A percentile compares a stretch with the other conserved stretches of the same genome.
These are phyloP conservation scores for Molanna angustata DNA, from an alignment of 2,888 invertebrate genomes.

Conservation along the genomic window DNA sequence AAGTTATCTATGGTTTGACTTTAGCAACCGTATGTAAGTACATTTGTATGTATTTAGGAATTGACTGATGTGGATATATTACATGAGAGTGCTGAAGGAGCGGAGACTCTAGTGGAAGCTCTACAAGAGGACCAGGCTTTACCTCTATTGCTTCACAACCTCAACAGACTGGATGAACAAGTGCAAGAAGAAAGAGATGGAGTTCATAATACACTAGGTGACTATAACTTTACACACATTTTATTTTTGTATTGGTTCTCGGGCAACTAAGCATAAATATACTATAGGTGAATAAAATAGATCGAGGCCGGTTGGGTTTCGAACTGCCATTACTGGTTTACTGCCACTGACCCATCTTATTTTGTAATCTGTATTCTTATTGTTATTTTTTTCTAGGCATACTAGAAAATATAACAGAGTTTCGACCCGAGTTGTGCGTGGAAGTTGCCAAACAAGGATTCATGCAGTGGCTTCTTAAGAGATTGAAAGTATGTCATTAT, in stretches of 20 bases:
- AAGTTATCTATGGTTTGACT: too few species aligned
- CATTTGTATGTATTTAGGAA: conserved; percentile 69
- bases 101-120: conserved; percentile 82
- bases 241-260: not conserved
- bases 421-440: conserved; percentile 76
- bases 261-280: not conserved
- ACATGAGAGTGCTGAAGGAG: conserved; percentile 91
- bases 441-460: conserved; percentile 91
- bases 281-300: too few species aligned
- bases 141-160: conserved; percentile 86
- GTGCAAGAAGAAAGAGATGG: conserved; percentile 95
- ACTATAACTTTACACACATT: conserved; percentile 22
- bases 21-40: too few species aligned
- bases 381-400: conserved; percentile 58
- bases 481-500: conserved; percentile 75
- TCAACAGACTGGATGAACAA: conserved; percentile 89
- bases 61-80: conserved; percentile 94
- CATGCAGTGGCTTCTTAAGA: conserved; percentile 86
- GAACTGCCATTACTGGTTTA: not conserved
- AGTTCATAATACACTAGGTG: conserved; percentile 89
- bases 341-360: not conserved
- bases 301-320: not conserved
- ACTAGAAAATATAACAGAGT: conserved; percentile 93
- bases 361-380: not conserved
- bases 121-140: conserved; percentile 88